Conservation (phyloP, 2,113 vertebrate species). For the Antechinus stuartii region DNA sequence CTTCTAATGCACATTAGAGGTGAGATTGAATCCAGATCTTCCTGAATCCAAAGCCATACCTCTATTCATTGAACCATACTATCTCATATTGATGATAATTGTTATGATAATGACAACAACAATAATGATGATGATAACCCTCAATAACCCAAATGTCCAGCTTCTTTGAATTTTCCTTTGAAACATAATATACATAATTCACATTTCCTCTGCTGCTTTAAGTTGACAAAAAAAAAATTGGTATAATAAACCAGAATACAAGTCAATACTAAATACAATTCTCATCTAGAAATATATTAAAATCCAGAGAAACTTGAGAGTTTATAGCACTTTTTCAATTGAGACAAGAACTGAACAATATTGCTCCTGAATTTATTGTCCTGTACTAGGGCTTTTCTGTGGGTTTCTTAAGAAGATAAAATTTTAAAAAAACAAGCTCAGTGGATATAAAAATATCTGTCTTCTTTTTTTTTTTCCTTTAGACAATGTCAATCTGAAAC, state of each 20-base stretch:
- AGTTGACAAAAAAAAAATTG: not conserved
- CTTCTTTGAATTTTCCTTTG: not conserved
- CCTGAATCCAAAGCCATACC: not conserved
- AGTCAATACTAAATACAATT: not conserved
- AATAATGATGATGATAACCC: not conserved
- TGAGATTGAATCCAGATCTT: not conserved
- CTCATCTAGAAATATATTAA: not conserved
- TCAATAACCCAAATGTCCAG: not conserved
- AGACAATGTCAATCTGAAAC: not conserved
- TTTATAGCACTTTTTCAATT: not conserved
- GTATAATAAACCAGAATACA: not conserved
- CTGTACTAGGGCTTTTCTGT: not conserved
- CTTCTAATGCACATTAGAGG: not conserved
- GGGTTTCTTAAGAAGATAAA: not conserved
- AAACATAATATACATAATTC: not conserved
- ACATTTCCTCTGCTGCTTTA: not conserved
- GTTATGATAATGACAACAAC: not conserved
- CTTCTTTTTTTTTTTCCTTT: not conserved
- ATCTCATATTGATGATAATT: not conserved
- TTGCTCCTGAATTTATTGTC: not conserved
- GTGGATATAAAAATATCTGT: not conserved
- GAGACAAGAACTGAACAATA: not conserved
- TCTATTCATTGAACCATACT: not conserved
- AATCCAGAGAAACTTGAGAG: not conserved
- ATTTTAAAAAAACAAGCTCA: not conserved